phyloP scores from a whole-genome alignment of 2,113 vertebrate genomes.

The Myrmecophaga tridactyla region DNA sequence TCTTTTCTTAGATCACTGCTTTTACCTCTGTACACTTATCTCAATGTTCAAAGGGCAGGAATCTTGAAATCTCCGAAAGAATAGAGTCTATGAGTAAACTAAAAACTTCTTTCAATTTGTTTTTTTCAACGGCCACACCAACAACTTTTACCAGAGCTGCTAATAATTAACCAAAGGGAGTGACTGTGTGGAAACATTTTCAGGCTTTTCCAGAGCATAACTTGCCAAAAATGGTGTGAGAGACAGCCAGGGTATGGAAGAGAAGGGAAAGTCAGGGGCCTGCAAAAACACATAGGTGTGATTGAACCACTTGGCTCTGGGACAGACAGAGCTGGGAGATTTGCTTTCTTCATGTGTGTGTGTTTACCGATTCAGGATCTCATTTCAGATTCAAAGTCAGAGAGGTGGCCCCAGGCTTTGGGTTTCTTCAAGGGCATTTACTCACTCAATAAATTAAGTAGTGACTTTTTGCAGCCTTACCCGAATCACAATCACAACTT shows the following conservation, averaged over 20 bases:
- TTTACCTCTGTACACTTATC: not conserved
- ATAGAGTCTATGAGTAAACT: not conserved
- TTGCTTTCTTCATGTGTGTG: constrained; percentile 22
- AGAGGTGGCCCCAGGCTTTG: not conserved
- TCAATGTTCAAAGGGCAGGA: not conserved
- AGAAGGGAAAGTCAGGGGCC: not conserved
- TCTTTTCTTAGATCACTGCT: not conserved
- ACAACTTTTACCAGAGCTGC: constrained; percentile 42
- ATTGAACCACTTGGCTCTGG: not conserved
- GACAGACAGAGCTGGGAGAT: constrained; percentile 1
- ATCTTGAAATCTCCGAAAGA: not conserved
- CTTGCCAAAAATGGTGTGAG: constrained; percentile 42
- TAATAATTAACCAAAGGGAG: constrained; percentile 68
- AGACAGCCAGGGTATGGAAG: constrained; percentile 10
- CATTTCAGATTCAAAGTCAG: not conserved
- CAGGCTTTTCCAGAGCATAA: not conserved
- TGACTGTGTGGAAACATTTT: constrained; percentile 61
- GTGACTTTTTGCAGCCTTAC: not conserved
- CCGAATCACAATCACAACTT: not conserved
- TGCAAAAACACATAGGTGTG: constrained; percentile 30
- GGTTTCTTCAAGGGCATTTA: constrained; percentile 11
- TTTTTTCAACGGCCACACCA: not conserved
- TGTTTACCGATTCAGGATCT: constrained; percentile 17
- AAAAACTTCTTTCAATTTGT: not conserved
- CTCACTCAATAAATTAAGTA: not conserved